These are phyloP conservation scores for Zosterops japonicus DNA, from an alignment of 2,113 vertebrate genomes.

Conservation along the genomic window DNA sequence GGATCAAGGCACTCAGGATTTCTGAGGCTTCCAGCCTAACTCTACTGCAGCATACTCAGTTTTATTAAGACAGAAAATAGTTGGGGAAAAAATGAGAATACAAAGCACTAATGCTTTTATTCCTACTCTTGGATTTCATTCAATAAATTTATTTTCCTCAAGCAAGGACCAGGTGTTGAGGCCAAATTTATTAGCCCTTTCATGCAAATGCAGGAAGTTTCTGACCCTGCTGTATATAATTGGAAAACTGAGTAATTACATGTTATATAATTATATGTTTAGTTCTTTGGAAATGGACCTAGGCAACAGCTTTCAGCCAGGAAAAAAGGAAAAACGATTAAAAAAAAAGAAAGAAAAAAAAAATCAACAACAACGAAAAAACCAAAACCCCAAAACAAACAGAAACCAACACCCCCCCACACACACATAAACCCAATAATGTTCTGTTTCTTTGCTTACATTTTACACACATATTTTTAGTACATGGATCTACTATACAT, in stretches of 20 bases:
- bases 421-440: neutral
- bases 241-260: conserved; percentile 54
- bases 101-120: neutral
- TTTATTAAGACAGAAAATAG: neutral
- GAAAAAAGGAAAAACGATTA: neutral
- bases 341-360: neutral
- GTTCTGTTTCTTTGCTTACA: neutral
- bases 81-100: neutral
- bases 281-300: conserved; percentile 30
- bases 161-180: conserved; percentile 10
- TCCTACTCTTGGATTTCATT: conserved; percentile 9
- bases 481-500: neutral
- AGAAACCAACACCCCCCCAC: neutral
- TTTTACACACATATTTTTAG: neutral
- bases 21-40: neutral
- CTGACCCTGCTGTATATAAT: conserved; percentile 19
- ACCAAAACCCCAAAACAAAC: neutral
- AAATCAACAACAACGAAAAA: too few species aligned
- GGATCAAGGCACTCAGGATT: neutral
- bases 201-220: conserved; percentile 21
- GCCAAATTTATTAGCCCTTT: conserved; percentile 58
- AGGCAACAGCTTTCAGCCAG: conserved; percentile 3
- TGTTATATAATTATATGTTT: conserved; percentile 55
- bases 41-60: neutral
- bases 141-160: conserved; percentile 39